A percentile compares a stretch with the other conserved stretches of the same genome.
Conservation (phyloP, 2,113 vertebrate species). For the Salvelinus namaycush region DNA sequence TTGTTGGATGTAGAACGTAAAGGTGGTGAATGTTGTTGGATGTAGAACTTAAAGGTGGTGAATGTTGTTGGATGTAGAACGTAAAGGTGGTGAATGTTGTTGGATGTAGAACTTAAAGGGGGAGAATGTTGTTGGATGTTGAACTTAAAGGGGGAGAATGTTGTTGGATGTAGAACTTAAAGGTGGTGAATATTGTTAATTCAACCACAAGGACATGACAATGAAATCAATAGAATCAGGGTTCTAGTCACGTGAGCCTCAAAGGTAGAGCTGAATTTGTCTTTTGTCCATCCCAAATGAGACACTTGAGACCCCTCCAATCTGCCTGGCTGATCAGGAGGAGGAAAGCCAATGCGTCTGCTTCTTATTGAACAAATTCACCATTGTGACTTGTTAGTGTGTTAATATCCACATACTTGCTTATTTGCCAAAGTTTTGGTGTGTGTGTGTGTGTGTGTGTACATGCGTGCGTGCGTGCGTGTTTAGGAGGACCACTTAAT, state of each 20-base stretch:
- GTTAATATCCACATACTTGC: slow-evolving; percentile 76
- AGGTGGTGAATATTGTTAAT: neutral
- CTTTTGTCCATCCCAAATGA: slow-evolving; percentile 69
- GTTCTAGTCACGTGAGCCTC: slow-evolving; percentile 63
- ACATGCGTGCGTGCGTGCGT: neutral
- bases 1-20: no score
- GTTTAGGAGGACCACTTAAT: slow-evolving; percentile 77
- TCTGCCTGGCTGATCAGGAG: slow-evolving; percentile 65
- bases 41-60: no score
- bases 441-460: no score
- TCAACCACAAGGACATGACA: neutral
- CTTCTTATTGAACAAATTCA: slow-evolving; percentile 76
- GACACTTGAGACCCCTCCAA: slow-evolving; percentile 66
- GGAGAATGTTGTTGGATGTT: no score
- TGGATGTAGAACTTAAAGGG: no score
- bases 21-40: no score
- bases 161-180: no score
- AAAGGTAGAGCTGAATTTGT: slow-evolving; percentile 68
- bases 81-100: no score
- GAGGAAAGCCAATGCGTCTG: slow-evolving; percentile 58
- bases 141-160: no score
- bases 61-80: no score
- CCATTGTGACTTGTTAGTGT: slow-evolving; percentile 69
- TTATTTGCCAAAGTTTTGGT: slow-evolving; percentile 75
- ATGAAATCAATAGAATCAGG: slow-evolving; percentile 48